A percentile compares a stretch with the other conserved stretches of the same genome.
These are phyloP conservation scores for Apolygus lucorum DNA, from an alignment of 1,140 invertebrate genomes.

Conservation along the genomic window DNA sequence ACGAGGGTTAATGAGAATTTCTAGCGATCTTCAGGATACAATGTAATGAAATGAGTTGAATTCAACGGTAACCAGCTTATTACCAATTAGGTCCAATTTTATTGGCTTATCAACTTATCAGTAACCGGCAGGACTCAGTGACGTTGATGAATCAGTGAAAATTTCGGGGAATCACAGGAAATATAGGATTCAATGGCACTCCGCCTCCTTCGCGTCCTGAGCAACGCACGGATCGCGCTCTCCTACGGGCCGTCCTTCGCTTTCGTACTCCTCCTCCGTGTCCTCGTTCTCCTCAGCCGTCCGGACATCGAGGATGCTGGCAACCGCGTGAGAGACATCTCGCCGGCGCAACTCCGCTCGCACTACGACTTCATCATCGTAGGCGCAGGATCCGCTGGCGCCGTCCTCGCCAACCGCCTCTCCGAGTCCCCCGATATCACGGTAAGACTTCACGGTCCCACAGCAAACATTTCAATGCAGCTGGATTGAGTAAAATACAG, in stretches of 20 bases:
- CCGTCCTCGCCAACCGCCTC: conserved; percentile 65
- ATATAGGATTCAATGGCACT: no score
- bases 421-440: conserved; percentile 59
- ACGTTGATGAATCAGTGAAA: no score
- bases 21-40: no score
- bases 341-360: conserved; percentile 42
- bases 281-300: conserved; percentile 48
- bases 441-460: conserved; percentile 38
- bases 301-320: conserved; percentile 56
- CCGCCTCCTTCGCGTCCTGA: conserved; percentile 32
- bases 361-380: conserved; percentile 68
- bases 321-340: conserved; percentile 45
- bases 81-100: no score
- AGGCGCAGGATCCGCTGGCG: conserved; percentile 74
- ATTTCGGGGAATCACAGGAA: no score
- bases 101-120: no score
- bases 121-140: no score
- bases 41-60: no score
- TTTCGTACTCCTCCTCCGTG: conserved; percentile 50
- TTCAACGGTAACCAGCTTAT: no score
- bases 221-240: conserved; percentile 50
- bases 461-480: no score
- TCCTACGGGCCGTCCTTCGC: conserved; percentile 51
- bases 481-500: no score
- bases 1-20: no score